Conservation (phyloP, 2,113 vertebrate genomes). For the Pelvicachromis taeniatus region DNA sequence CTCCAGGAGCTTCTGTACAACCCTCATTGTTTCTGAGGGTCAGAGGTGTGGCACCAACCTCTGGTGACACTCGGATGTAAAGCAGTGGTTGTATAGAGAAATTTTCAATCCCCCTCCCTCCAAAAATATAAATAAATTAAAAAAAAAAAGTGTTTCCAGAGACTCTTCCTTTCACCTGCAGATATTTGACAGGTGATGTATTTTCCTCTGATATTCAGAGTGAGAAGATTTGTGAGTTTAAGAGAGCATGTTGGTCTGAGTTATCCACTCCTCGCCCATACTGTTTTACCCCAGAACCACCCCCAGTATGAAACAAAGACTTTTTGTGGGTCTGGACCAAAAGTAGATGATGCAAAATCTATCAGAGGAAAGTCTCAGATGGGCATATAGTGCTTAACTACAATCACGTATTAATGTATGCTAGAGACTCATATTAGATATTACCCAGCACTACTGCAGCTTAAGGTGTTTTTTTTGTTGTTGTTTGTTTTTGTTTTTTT, state of each 20-base stretch:
- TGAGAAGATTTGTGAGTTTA: constrained; percentile 20
- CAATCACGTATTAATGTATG: background rate
- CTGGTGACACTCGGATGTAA: constrained; percentile 1
- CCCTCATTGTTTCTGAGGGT: background rate
- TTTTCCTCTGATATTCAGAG: constrained; percentile 69
- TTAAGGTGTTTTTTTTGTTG: background rate
- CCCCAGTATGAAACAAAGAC: background rate
- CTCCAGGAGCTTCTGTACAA: constrained; percentile 12
- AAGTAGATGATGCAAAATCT: constrained; percentile 2
- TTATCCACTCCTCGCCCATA: background rate
- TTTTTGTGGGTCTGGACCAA: constrained; percentile 1
- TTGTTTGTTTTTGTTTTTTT: too few species aligned
- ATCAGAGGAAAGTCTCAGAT: background rate
- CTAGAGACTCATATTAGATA: background rate
- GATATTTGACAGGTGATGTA: constrained; percentile 13
- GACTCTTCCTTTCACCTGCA: constrained; percentile 24
- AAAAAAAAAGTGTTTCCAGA: background rate
- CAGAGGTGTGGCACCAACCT: background rate
- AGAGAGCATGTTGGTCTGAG: background rate
- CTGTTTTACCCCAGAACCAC: background rate
- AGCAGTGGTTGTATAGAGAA: constrained; percentile 32
- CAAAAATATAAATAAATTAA: too few species aligned
- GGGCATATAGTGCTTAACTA: background rate
- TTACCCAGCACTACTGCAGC: background rate
- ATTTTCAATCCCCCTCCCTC: too few species aligned